phyloP scores from a whole-genome alignment of 23 tunicate genomes.

The Phallusia fumigata region DNA sequence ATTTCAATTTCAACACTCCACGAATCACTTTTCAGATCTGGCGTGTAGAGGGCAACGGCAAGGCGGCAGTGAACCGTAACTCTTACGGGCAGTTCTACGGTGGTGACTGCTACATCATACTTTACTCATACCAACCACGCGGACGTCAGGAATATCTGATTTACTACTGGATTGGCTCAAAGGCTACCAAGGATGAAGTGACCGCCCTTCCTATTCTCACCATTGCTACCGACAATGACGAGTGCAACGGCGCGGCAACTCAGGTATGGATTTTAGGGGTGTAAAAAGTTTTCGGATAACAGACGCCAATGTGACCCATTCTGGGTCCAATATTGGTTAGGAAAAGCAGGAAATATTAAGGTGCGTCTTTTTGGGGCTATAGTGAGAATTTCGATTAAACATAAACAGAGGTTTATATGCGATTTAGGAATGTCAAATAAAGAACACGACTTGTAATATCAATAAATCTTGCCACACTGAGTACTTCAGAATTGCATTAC shows the following conservation, averaged over 20 bases:
- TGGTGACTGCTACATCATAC: constrained; percentile 95
- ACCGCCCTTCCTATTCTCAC: constrained; percentile 90
- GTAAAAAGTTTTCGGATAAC: no score
- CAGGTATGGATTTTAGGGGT: constrained; percentile 49
- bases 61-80: constrained; percentile 36
- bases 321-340: no score
- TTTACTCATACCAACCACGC: constrained; percentile 78
- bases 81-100: constrained; percentile 92
- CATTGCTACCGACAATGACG: constrained; percentile 74
- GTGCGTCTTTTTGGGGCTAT: no score
- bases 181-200: constrained; percentile 75
- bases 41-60: constrained; percentile 80
- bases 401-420: no score
- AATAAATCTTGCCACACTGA: no score
- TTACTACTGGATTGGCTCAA: constrained; percentile 96
- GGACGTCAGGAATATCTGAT: constrained; percentile 52
- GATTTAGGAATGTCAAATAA: no score
- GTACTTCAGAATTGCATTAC: no score
- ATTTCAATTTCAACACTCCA: background rate
- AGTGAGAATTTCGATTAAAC: no score
- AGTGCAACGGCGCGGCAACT: constrained; percentile 79
- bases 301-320: no score
- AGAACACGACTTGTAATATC: no score
- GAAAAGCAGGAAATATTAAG: no score
- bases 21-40: constrained; percentile 52